Evolutionary conservation across 2,113 vertebrate species (phyloP).

Genomic region (Tragelaphus imberbis): DNA sequence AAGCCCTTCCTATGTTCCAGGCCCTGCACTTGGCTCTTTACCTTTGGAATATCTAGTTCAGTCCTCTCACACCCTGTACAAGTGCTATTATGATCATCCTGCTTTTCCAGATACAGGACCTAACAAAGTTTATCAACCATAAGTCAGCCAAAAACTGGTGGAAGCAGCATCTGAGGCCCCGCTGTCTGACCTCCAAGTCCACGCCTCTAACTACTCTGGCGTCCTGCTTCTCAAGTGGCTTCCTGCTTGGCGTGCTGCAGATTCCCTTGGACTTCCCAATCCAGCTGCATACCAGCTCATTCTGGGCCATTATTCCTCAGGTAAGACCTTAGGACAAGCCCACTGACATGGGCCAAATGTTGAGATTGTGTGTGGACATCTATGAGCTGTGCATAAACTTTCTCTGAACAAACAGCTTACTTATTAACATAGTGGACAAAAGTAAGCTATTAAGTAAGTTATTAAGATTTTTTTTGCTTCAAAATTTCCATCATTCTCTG

Average conservation of each 20-base stretch:
- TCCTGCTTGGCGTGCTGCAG: constrained; percentile 23
- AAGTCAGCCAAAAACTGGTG: not conserved
- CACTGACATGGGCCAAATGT: not conserved
- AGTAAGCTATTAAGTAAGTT: not conserved
- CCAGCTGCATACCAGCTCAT: constrained; percentile 63
- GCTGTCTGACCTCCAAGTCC: not conserved
- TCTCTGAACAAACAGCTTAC: not conserved
- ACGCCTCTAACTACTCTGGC: not conserved
- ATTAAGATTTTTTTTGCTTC: not conserved
- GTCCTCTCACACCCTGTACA: not conserved
- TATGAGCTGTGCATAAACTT: not conserved
- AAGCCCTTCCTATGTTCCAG: not conserved
- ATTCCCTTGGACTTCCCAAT: not conserved
- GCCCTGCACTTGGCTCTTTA: not conserved
- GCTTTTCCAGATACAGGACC: not conserved
- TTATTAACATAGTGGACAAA: not conserved
- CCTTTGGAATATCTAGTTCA: not conserved
- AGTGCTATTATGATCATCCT: not conserved
- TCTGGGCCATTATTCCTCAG: constrained; percentile 69
- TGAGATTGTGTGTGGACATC: not conserved
- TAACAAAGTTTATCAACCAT: not conserved
- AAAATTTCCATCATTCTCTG: not conserved
- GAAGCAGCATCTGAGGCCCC: not conserved
- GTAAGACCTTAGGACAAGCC: constrained; percentile 44
- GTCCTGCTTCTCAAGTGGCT: not conserved